Evolutionary conservation across 2,888 invertebrate species (phyloP), one percentile per base, ranked within the genome.

Genomic region (Mimachlamys varia): DNA sequence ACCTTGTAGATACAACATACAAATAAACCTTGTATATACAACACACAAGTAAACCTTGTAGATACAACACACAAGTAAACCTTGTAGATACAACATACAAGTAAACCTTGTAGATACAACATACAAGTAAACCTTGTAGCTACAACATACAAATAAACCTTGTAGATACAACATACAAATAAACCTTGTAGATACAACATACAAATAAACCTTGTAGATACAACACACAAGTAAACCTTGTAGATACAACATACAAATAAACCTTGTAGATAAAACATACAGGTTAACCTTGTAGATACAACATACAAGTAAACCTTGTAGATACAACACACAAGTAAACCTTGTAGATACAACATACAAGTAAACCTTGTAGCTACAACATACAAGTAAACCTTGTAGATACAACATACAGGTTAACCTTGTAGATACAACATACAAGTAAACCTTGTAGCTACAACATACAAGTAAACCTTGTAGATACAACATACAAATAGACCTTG

Each of bases 401-500:
- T 17, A 53, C 19, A 5, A 44, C 44, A 44, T 7, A 44, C 7
- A 44, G 7, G 7, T 7, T 5, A 3, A 44, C 44, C 3, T 7
- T 44, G n/a, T n/a, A n/a, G n/a, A n/a, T n/a, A n/a, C n/a, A n/a
- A n/a, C n/a, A n/a, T n/a, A n/a, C n/a, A n/a, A n/a, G n/a, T n/a
- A n/a, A n/a, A n/a, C n/a, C 95, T 99, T 98, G 97, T 98, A 98
- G 88, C 98, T 98, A 95, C 44, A 94, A 93, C 33, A 53, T 10
- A 38, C 27, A 88, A 17, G 37, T 7, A 88, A 88, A 88, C 27
- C 22, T 17, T 19, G 53, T 58, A 17, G 13, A 7, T 17, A 53
- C 19, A 5, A 44, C 44, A 44, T 7, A 44, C 7, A 44, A 44
- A 44, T 7, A 44, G 4, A 44, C 44, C 95, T 99, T 98, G 97